Evolutionary conservation across 2,888 invertebrate species (phyloP).

Genomic region (Phengaris arion): DNA sequence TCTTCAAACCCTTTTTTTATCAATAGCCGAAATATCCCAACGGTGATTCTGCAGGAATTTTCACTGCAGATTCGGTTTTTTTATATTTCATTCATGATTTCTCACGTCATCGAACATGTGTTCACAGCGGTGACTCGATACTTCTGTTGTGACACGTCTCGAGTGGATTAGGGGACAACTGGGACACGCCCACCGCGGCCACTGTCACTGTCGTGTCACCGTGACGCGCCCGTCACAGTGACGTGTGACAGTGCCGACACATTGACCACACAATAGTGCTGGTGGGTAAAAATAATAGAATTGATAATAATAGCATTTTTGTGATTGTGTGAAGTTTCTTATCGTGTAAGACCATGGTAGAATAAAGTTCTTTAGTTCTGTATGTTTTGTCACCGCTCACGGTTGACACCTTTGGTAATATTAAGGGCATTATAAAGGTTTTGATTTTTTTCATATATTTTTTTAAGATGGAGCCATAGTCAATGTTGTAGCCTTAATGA

Average conservation of each 20-base stretch:
- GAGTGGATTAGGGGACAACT: constrained; percentile 3
- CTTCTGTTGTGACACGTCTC: constrained; percentile 1
- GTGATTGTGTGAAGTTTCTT: neutral
- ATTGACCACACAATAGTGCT: neutral
- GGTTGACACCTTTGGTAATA: neutral
- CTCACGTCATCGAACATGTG: neutral
- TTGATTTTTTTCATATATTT: neutral
- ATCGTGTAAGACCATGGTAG: neutral
- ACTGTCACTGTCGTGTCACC: no score
- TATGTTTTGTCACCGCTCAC: neutral
- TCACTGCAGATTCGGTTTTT: neutral
- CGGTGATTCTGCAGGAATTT: neutral
- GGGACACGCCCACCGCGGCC: no score
- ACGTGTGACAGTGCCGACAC: neutral
- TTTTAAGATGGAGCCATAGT: neutral
- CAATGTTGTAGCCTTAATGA: no score
- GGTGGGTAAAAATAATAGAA: neutral
- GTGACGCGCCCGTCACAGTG: neutral
- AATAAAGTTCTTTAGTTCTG: neutral
- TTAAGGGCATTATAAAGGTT: neutral
- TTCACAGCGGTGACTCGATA: neutral
- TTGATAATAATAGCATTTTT: neutral
- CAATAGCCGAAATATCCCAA: neutral
- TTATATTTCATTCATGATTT: neutral
- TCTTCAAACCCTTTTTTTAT: neutral